Percentiles rank a stretch among this genome's conserved stretches.
phyloP scores from a whole-genome alignment of 2,113 vertebrate genomes.

The zebrafish (Danio rerio) region DNA sequence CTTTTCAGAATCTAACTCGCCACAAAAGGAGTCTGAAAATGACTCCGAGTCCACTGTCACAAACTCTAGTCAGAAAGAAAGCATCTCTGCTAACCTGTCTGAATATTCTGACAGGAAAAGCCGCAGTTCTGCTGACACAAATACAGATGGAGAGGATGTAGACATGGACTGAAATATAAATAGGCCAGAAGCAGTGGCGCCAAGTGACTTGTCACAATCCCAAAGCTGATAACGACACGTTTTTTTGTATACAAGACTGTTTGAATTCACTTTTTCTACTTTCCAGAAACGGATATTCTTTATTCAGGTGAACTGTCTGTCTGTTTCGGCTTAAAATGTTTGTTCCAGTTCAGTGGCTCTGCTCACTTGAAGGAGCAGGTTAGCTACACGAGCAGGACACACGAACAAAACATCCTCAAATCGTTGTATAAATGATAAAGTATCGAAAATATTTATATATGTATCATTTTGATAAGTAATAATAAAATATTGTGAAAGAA shows the following conservation, averaged over 20 bases:
- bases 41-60: conserved; percentile 1
- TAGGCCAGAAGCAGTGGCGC: conserved; percentile 57
- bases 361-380: neutral
- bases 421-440: conserved; percentile 95
- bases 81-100: conserved; percentile 71
- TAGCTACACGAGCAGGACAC: conserved; percentile 61
- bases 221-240: conserved; percentile 75
- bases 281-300: conserved; percentile 72
- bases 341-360: conserved; percentile 81
- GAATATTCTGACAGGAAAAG: conserved; percentile 72
- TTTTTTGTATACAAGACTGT: conserved; percentile 77
- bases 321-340: conserved; percentile 62
- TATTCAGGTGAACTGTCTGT: conserved; percentile 84
- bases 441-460: conserved; percentile 99
- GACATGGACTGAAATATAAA: conserved; percentile 87
- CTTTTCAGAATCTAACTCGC: neutral
- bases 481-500: conserved; percentile 79
- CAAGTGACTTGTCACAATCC: conserved; percentile 73
- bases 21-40: conserved; percentile 1
- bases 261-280: conserved; percentile 73
- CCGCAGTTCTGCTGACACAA: conserved; percentile 71
- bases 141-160: conserved; percentile 83
- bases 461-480: conserved; percentile 98
- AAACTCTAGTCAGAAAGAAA: conserved; percentile 7
- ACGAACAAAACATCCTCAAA: conserved; percentile 84